Percentiles rank a stretch among this genome's conserved stretches.
phyloP scores from a whole-genome alignment of 2,797 vertebrate species.

The Chromis chromis region DNA sequence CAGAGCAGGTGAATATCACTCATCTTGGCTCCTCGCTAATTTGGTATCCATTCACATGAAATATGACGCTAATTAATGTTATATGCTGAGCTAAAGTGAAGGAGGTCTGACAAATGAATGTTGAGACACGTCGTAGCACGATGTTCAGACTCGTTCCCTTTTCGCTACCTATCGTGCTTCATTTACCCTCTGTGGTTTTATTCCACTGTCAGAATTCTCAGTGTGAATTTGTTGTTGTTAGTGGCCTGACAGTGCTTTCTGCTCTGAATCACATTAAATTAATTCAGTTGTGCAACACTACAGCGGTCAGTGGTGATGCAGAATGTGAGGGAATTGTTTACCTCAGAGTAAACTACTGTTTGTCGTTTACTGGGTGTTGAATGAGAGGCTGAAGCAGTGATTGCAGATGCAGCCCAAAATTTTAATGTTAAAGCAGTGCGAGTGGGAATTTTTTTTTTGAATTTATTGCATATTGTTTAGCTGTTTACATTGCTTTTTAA shows the following conservation, averaged over 20 bases:
- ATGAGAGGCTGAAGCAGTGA: neutral
- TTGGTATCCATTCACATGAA: conserved; percentile 21
- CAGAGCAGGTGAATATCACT: neutral
- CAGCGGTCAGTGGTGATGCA: conserved; percentile 14
- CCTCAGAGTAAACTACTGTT: neutral
- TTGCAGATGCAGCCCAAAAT: too few species aligned
- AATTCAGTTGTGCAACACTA: conserved; percentile 12
- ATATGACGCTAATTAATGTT: conserved; percentile 29
- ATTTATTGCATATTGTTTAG: too few species aligned
- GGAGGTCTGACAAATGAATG: conserved; percentile 28
- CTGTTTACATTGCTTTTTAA: too few species aligned
- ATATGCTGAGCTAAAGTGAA: conserved; percentile 29
- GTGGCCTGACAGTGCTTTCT: neutral
- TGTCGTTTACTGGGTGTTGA: conserved; percentile 9
- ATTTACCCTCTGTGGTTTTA: conserved; percentile 11
- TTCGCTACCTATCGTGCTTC: conserved; percentile 17
- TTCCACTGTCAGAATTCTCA: conserved; percentile 1
- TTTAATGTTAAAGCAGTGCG: too few species aligned
- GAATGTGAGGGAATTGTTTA: conserved; percentile 29
- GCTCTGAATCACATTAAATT: conserved; percentile 22
- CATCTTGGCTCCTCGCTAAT: neutral
- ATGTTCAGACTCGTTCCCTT: conserved; percentile 3
- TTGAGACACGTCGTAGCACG: neutral
- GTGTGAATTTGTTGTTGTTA: conserved; percentile 11
- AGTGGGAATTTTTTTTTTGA: too few species aligned